Percentiles rank a stretch among this genome's conserved stretches.
Evolutionary conservation across 2,888 invertebrate genomes (phyloP).

Genomic region (Orchesella flavescens): DNA sequence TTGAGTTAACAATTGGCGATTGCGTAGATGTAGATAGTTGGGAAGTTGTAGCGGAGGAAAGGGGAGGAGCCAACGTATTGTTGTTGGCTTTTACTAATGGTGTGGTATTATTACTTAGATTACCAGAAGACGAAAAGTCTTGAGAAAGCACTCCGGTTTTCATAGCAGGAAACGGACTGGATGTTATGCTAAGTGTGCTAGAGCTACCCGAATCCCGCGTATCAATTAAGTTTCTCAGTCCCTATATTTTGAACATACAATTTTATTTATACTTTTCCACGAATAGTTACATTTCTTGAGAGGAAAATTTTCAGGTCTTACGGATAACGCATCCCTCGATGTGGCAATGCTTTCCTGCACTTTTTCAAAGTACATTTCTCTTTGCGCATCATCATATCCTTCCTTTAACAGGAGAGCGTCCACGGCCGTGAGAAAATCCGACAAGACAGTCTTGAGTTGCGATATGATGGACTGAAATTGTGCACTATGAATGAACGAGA

Average conservation of each 20-base stretch:
- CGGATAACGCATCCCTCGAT: conserved; percentile 70
- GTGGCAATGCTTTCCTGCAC: conserved; percentile 69
- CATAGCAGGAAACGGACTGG: conserved; percentile 50
- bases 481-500: conserved; percentile 63
- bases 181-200: conserved; percentile 30
- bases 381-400: conserved; percentile 68
- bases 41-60: conserved; percentile 1
- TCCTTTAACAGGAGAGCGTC: conserved; percentile 71
- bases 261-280: neutral
- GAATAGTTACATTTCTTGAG: neutral
- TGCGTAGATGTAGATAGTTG: neutral
- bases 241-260: conserved; percentile 54
- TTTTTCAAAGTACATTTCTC: conserved; percentile 71
- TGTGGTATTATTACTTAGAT: neutral
- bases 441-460: conserved; percentile 71
- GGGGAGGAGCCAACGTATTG: neutral
- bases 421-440: conserved; percentile 71
- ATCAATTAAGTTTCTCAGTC: conserved; percentile 69
- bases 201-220: conserved; percentile 65
- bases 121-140: conserved; percentile 1
- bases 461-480: conserved; percentile 71
- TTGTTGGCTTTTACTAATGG: conserved; percentile 25
- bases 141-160: conserved; percentile 51
- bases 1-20: neutral
- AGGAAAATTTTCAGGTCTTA: conserved; percentile 39